Base-by-base conservation (phyloP, 2,113 vertebrate genomes). In the Limnothrissa miodon region DNA sequence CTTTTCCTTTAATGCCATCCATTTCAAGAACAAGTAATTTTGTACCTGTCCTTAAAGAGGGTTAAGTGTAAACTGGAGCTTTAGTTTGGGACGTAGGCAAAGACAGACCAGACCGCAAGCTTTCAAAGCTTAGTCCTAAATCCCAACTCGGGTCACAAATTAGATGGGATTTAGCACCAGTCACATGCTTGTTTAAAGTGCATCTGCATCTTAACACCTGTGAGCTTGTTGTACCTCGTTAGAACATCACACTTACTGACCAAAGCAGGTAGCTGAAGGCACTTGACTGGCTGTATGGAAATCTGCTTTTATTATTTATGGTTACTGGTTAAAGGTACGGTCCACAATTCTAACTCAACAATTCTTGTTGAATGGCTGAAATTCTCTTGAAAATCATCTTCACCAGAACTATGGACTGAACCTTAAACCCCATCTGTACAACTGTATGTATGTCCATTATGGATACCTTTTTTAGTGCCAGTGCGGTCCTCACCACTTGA, bases 401-500 rank as follows among this genome's bases (percentile, higher is more conserved):
- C 42, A 6, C 51, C 5, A 21, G 21, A 19, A 56, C 23, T 56
- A 21, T 23, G 21, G 51, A 56, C 51, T 56, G 17, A 2, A 48
- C 46, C 46, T 48, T 3, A 23, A 53, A 56, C 51, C 51, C 51
- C 21, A 56, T 56, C 51, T 56, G 13, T 23, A 19, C 51, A n/a
- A n/a, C n/a, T n/a, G n/a, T 56, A 23, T 21, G 4, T 56, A 23
- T 56, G 4, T 23, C 46, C 15, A 17, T 3, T 15, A 48, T 48
- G 46, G 10, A 48, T 48, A 15, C 46, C 46, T 79, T 89, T 79
- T 89, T 93, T 94, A 92, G 94, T 96, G 95, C 95, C 96, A 96
- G 87, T 94, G 44, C 81, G 90, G 90, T 95, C 90, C 95, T 96
- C 96, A 96, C 96, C 96, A 94, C 94, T 96, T 95, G 95, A 95